Percentiles rank a stretch among this genome's conserved stretches.
Evolutionary conservation across 37 sponge, comb jelly and placozoan species (phyloP).

Genomic region (Tethya wilhelma): DNA sequence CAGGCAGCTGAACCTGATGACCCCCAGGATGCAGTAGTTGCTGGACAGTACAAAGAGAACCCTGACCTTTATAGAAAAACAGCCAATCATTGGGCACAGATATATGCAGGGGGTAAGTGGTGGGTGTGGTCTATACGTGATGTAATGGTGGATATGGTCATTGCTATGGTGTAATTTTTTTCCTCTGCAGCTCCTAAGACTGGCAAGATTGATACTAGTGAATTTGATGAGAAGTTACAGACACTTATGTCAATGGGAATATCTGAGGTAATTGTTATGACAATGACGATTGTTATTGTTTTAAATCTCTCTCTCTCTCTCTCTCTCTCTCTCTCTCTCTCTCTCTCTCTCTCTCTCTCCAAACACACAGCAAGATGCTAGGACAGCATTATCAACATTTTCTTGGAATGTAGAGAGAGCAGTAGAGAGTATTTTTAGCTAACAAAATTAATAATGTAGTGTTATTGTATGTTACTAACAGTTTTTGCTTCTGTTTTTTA

Average conservation of each 20-base stretch:
- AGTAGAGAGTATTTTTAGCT: constrained; percentile 81
- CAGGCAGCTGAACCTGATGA: constrained; percentile 96
- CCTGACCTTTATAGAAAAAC: constrained; percentile 75
- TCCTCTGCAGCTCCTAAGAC: constrained; percentile 23
- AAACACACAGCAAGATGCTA: constrained; percentile 41
- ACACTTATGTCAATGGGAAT: constrained; percentile 77
- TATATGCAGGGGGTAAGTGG: constrained; percentile 89
- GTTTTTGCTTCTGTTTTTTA: too few relatives aligned
- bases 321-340: too few relatives aligned
- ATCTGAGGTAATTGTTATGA: constrained; percentile 55
- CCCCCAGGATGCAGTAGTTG: constrained; percentile 99
- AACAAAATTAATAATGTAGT: too few relatives aligned
- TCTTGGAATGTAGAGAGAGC: constrained; percentile 84
- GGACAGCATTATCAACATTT: constrained; percentile 79
- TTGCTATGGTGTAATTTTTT: not conserved
- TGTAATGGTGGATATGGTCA: not conserved
- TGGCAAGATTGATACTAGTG: constrained; percentile 21
- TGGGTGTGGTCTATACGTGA: not conserved
- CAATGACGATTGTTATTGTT: too few relatives aligned
- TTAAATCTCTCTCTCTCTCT: too few relatives aligned
- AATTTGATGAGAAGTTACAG: constrained; percentile 64
- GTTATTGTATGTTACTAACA: too few relatives aligned
- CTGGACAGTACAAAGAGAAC: constrained; percentile 91
- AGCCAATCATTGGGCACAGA: constrained; percentile 94
- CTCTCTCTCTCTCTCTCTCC: too few relatives aligned